Percentiles rank a stretch among this genome's conserved stretches.
Conservation (phyloP, 2,797 vertebrate genomes). For the Microchirus variegatus region DNA sequence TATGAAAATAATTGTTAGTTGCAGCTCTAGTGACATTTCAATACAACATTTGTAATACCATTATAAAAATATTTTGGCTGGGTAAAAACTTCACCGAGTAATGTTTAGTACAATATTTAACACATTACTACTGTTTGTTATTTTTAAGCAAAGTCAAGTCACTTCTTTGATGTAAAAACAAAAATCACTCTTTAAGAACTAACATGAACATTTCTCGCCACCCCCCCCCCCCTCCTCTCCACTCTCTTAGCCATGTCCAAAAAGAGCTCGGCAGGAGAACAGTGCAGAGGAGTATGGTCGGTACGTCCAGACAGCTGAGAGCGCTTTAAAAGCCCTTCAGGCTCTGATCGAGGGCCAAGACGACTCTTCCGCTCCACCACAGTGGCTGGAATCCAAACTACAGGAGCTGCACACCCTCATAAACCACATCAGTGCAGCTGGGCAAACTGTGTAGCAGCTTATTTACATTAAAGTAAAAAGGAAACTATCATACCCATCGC, state of each 20-base stretch:
- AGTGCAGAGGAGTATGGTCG: constrained; percentile 80
- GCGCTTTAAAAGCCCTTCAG: constrained; percentile 83
- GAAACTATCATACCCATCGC: background rate
- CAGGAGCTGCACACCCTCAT: constrained; percentile 80
- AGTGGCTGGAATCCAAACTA: constrained; percentile 84
- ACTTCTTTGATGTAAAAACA: background rate
- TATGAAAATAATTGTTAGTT: too few relatives aligned
- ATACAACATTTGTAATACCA: too few relatives aligned
- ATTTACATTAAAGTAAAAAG: too few relatives aligned
- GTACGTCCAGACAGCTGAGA: constrained; percentile 81
- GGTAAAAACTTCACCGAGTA: too few relatives aligned
- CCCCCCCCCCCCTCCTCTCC: too few relatives aligned
- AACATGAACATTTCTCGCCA: background rate
- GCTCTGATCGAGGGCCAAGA: constrained; percentile 54
- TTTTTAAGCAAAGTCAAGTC: too few relatives aligned
- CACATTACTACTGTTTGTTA: too few relatives aligned
- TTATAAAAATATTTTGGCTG: too few relatives aligned
- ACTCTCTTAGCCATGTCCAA: constrained; percentile 83
- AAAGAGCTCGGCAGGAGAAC: constrained; percentile 82
- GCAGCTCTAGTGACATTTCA: too few relatives aligned
- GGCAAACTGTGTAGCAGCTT: constrained; percentile 19
- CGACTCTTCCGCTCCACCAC: constrained; percentile 56
- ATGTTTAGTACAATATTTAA: too few relatives aligned
- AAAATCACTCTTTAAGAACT: too few relatives aligned
- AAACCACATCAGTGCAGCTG: constrained; percentile 55